Conservation (phyloP, 2,113 vertebrate species). For the Paradoxurus hermaphroditus region DNA sequence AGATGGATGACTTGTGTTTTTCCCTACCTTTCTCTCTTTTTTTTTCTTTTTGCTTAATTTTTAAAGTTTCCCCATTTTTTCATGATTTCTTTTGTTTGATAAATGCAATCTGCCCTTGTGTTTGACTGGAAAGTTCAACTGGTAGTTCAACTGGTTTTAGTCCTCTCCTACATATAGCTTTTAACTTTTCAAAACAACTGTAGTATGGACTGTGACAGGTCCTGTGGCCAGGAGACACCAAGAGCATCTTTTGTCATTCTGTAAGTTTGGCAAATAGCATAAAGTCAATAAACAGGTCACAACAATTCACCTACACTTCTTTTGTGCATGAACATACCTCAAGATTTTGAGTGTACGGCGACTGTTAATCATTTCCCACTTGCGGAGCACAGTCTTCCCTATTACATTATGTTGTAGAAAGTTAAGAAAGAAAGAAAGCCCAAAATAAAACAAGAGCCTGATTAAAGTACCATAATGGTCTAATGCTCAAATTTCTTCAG, state of each 20-base stretch:
- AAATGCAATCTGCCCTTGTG: neutral
- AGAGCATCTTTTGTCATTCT: neutral
- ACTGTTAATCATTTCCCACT: neutral
- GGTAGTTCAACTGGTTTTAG: neutral
- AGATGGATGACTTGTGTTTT: neutral
- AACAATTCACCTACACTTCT: neutral
- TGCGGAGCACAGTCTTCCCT: neutral
- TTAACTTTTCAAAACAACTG: neutral
- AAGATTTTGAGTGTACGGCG: neutral
- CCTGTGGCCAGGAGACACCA: neutral
- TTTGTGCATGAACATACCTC: neutral
- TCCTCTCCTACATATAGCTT: neutral
- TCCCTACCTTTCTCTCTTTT: neutral
- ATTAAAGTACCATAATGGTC: neutral
- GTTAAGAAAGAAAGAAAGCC: neutral
- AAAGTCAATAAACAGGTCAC: neutral
- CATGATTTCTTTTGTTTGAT: neutral
- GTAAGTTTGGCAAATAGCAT: neutral
- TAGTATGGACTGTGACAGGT: neutral
- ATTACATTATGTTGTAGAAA: neutral
- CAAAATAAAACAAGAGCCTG: neutral
- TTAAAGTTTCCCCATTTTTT: neutral
- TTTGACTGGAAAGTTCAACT: neutral
- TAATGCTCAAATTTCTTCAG: neutral
- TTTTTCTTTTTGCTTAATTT: neutral